Evolutionary conservation across 2,113 vertebrate species (phyloP).

Genomic region (Corvus moneduloides): DNA sequence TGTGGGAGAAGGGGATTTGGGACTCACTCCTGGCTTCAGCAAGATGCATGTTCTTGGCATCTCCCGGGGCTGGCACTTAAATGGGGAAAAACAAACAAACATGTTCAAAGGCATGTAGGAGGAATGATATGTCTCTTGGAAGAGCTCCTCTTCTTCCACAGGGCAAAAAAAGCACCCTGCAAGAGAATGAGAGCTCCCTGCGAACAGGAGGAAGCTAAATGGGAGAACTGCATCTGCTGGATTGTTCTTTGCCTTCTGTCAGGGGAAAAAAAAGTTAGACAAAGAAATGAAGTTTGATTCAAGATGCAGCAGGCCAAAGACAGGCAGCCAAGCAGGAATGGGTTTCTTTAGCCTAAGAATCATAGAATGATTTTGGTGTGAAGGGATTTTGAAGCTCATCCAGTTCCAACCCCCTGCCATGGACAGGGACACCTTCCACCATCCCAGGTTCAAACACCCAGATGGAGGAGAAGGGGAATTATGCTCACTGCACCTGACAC

Average conservation of each 20-base stretch:
- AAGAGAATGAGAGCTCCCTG: not conserved
- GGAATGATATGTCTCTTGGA: slow-evolving; percentile 47
- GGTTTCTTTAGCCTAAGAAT: not conserved
- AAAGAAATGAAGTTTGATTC: not conserved
- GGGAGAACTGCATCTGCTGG: slow-evolving; percentile 4
- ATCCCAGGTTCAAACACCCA: not conserved
- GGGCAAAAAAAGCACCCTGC: not conserved
- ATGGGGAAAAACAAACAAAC: slow-evolving; percentile 17
- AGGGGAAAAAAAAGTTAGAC: not conserved
- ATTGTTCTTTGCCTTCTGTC: slow-evolving; percentile 12
- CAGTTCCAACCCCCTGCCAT: not conserved
- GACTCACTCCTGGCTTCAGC: not conserved
- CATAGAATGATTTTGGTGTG: not conserved
- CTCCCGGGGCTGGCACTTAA: not conserved
- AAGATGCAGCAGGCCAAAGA: not conserved
- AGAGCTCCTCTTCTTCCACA: not conserved
- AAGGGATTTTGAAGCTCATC: not conserved
- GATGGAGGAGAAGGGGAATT: not conserved
- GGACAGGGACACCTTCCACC: not conserved
- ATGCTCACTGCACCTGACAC: not conserved
- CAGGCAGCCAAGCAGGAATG: not conserved
- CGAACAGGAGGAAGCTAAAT: not conserved
- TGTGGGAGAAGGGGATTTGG: not conserved
- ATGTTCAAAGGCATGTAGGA: slow-evolving; percentile 46
- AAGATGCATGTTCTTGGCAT: not conserved